Conservation (phyloP, 2,113 vertebrate genomes). For the Bubo bubo region DNA sequence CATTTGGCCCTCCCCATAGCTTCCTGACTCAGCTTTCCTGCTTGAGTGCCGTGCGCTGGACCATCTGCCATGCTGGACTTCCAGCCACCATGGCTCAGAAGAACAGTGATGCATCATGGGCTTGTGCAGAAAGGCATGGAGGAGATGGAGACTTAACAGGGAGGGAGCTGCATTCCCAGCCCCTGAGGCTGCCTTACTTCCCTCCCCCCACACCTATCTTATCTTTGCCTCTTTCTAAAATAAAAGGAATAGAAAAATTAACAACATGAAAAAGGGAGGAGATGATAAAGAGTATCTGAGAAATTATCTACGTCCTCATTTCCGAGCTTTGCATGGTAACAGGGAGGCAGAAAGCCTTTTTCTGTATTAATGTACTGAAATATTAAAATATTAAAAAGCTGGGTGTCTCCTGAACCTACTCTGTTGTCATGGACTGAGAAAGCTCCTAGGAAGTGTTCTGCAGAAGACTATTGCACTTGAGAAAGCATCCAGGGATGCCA, state of each 20-base stretch:
- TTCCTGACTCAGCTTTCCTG: not conserved
- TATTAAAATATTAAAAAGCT: not conserved
- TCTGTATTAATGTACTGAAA: not conserved
- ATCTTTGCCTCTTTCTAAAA: not conserved
- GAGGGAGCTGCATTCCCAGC: not conserved
- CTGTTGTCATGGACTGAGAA: not conserved
- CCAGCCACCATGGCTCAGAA: not conserved
- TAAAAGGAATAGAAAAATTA: conserved; percentile 30
- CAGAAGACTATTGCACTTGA: not conserved
- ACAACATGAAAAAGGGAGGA: conserved; percentile 8
- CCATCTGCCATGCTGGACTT: not conserved
- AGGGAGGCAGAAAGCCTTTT: not conserved
- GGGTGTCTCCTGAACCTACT: not conserved
- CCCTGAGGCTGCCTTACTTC: not conserved
- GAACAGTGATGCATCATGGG: rapidly evolving
- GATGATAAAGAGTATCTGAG: conserved; percentile 17
- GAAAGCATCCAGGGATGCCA: not conserved
- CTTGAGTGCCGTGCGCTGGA: rapidly evolving
- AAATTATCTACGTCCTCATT: conserved; percentile 35
- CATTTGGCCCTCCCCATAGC: not conserved
- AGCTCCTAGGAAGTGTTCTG: not conserved
- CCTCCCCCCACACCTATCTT: not conserved
- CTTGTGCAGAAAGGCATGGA: not conserved
- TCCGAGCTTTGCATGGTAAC: conserved; percentile 3
- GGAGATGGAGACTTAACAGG: not conserved